Evolutionary conservation across 2,888 invertebrate species (phyloP).

Genomic region (Cantharis lateralis): DNA sequence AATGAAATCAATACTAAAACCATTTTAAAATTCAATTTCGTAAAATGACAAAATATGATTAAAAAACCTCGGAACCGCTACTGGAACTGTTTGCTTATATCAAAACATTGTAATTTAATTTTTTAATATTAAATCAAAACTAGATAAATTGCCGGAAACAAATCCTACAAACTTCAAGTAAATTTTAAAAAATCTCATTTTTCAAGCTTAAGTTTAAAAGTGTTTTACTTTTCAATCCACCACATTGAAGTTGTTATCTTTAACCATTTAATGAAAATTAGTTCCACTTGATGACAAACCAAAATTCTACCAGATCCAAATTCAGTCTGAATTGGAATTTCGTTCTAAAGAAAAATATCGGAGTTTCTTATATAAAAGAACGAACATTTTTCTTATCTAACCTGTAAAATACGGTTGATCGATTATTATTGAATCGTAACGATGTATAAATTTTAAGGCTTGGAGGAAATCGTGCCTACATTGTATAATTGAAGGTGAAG

Average conservation of each 20-base stretch:
- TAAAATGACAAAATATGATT: background rate
- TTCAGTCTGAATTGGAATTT: background rate
- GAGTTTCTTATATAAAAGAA: background rate
- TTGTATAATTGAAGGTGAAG: background rate
- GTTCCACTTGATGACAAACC: background rate
- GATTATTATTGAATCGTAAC: background rate
- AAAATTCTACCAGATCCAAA: background rate
- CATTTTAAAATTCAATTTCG: background rate
- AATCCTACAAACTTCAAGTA: background rate
- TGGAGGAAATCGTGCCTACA: background rate
- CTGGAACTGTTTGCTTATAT: background rate
- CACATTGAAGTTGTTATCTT: background rate
- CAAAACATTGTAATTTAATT: background rate
- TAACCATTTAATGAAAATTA: background rate
- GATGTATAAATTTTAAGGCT: background rate
- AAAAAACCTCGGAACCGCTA: background rate
- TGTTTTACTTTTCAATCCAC: background rate
- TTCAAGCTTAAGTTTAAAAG: background rate
- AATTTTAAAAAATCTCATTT: background rate
- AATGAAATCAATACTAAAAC: background rate
- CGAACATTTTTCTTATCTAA: background rate
- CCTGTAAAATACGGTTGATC: background rate
- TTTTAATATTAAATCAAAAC: background rate
- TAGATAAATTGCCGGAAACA: background rate
- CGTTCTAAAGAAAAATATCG: background rate